Evolutionary conservation across 2,113 vertebrate genomes (phyloP).

Genomic region (Furnarius figulus): DNA sequence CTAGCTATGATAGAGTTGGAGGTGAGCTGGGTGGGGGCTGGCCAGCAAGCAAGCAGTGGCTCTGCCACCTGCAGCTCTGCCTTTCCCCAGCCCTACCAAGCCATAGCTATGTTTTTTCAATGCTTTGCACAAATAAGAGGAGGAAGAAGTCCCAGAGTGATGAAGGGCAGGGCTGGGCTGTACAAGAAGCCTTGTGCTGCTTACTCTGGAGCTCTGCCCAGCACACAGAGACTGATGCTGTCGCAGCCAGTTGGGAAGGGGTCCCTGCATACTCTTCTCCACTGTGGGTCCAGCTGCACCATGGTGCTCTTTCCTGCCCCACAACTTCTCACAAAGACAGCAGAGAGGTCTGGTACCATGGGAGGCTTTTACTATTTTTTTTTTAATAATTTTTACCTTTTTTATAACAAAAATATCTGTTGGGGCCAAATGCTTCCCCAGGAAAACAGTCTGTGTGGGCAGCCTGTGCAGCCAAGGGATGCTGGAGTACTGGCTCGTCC

Average conservation of each 20-base stretch:
- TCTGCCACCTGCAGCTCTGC: neutral
- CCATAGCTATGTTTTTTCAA: neutral
- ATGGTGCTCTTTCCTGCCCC: neutral
- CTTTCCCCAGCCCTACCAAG: neutral
- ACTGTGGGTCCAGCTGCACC: neutral
- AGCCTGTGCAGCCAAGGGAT: accelerated
- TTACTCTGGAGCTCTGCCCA: slow-evolving; percentile 39
- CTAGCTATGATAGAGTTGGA: accelerated
- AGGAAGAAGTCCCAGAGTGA: slow-evolving; percentile 56
- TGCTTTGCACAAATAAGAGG: slow-evolving; percentile 40
- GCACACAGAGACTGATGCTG: neutral
- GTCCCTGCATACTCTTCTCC: accelerated
- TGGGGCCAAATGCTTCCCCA: neutral
- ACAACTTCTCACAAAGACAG: neutral
- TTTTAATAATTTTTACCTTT: neutral
- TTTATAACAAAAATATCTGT: slow-evolving; percentile 58
- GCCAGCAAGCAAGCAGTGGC: neutral
- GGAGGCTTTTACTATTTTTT: neutral
- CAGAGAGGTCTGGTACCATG: neutral
- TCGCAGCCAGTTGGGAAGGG: accelerated
- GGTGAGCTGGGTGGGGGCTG: neutral
- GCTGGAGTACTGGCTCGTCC: neutral
- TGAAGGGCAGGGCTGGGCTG: slow-evolving; percentile 28
- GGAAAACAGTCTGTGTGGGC: neutral
- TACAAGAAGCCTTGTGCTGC: neutral